These are phyloP conservation scores for Dromiciops gliroides DNA, from an alignment of 2,113 vertebrate genomes.

Conservation along the genomic window DNA sequence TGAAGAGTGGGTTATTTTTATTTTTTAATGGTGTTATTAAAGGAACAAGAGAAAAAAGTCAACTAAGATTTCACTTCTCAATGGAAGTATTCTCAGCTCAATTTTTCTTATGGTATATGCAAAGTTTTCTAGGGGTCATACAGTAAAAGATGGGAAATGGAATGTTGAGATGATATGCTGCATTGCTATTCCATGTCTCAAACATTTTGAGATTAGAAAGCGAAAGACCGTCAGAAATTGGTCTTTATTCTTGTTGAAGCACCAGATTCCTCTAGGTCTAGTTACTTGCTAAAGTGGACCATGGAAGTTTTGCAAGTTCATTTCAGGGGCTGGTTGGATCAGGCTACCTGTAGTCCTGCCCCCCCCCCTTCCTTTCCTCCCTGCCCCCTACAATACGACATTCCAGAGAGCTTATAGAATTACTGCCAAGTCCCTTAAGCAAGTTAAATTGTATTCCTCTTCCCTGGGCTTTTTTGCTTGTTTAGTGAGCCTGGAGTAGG, in stretches of 20 bases:
- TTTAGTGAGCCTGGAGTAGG: conserved; percentile 30
- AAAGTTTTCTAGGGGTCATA: neutral
- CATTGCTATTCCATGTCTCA: neutral
- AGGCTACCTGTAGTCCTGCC: neutral
- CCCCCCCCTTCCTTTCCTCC: neutral
- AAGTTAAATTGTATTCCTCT: neutral
- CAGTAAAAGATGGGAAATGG: neutral
- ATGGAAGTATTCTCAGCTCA: neutral
- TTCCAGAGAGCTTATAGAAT: neutral
- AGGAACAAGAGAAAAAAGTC: neutral
- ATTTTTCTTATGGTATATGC: neutral
- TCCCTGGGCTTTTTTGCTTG: conserved; percentile 15
- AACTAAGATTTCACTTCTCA: conserved; percentile 8
- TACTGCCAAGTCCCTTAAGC: neutral
- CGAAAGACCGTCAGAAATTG: neutral
- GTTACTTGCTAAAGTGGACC: neutral
- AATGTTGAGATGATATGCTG: neutral
- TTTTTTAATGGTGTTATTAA: neutral
- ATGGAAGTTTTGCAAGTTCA: neutral
- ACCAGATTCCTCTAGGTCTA: neutral
- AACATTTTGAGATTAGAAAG: neutral
- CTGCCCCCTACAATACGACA: neutral
- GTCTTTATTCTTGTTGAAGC: neutral
- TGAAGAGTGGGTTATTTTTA: neutral
- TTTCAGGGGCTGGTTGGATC: neutral